Percentiles rank a stretch among this genome's conserved stretches.
These are phyloP conservation scores for Stenurella melanura DNA, from an alignment of 2,888 invertebrate species.

Conservation along the genomic window DNA sequence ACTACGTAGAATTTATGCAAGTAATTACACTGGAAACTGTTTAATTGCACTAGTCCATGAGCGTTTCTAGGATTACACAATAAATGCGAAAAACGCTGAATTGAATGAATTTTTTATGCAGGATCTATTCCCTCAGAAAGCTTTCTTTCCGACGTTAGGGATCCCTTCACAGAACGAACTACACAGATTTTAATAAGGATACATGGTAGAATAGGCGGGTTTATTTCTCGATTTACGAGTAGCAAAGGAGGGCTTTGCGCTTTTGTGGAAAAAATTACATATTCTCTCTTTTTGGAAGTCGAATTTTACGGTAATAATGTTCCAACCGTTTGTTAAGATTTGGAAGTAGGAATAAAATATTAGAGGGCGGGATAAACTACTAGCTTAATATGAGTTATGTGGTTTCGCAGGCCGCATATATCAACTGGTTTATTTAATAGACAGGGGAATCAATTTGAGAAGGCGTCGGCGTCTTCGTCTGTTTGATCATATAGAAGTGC, in stretches of 20 bases:
- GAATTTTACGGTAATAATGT: conserved; percentile 27
- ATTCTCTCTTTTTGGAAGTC: conserved; percentile 23
- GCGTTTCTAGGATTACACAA: conserved; percentile 6
- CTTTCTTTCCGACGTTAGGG: conserved; percentile 23
- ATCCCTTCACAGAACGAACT: conserved; percentile 16
- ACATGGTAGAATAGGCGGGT: conserved; percentile 22
- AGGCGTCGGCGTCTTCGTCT: neutral
- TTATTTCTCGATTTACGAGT: conserved; percentile 36
- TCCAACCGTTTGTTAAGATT: conserved; percentile 28
- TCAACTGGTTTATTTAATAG: conserved; percentile 29
- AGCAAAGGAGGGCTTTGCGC: conserved; percentile 33
- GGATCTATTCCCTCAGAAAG: conserved; percentile 2
- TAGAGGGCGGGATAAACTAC: conserved; percentile 20
- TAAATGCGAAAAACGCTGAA: conserved; percentile 18
- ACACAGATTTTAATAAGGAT: conserved; percentile 37
- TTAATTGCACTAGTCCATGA: too few species aligned
- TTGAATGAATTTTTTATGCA: conserved; percentile 16
- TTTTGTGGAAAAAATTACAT: conserved; percentile 34
- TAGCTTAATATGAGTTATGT: conserved; percentile 31
- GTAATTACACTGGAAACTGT: neutral
- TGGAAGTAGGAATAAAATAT: conserved; percentile 24
- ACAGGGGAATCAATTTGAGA: conserved; percentile 19
- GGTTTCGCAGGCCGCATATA: conserved; percentile 21
- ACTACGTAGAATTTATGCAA: too few species aligned
- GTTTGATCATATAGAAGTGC: neutral